Base-by-base conservation (phyloP, 2,113 vertebrate genomes). In the Tor tambroides region DNA sequence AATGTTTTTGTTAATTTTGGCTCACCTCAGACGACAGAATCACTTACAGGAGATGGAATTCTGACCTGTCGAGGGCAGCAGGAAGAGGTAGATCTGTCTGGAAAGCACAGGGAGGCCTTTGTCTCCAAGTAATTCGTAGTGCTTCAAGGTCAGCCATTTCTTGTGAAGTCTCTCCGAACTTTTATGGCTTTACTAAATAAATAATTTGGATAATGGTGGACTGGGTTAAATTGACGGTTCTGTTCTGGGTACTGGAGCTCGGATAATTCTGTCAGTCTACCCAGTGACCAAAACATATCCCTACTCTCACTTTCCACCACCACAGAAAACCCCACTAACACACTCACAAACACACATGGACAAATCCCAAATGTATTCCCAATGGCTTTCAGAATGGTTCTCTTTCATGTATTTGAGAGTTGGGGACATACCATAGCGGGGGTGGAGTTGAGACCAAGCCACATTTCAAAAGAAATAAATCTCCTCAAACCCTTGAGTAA, bases 391-490 rank as follows among this genome's bases (percentile, higher is more conserved):
- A 51, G 46, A 85, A 85, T 77, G 77, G 32, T 88, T 83, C 41
- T 83, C 80, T 88, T 88, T 84, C n/a, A 65, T 32, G 79, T 78
- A 49, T 80, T 32, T 19, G 49, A 78, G 54, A 83, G 49, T 49
- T 30, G 46, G 71, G 71, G 56, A 65, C 41, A 41, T 49, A 81
- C 72, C 21, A 74, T 30, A 78, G 84, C 69, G 17, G 77, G 41
- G 61, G 67, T 43, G 79, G 30, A 11, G 12, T 12, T 78, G 35
- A 67, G 75, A 65, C 41, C 49, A 17, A 63, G 82, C 84, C 69
- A 59, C 74, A 63, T 81, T 88, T 88, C 78, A 88, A 87, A 86
- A 80, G 69, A 83, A 85, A 91, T 83, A 76, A 86, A 85, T 86
- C 65, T 79, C 32, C 35, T 11, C 61, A 69, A 49, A 77, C 56